Evolutionary conservation across 2,113 vertebrate genomes (phyloP).

Genomic region (Ivindomyrus marchei): DNA sequence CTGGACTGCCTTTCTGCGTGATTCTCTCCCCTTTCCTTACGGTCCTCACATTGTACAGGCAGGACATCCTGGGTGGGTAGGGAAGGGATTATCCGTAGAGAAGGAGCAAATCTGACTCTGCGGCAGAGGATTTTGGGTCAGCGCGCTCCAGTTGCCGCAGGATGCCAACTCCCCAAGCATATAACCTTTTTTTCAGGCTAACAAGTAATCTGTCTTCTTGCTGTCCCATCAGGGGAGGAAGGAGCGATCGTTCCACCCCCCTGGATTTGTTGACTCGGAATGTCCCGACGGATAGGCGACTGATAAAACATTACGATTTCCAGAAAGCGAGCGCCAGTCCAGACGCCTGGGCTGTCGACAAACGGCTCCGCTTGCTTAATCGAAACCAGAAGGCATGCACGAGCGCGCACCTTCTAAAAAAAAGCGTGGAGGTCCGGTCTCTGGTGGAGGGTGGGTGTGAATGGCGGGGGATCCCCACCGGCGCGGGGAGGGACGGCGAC

Average conservation of each 20-base stretch:
- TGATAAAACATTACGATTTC: background rate
- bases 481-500: background rate
- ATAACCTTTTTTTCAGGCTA: background rate
- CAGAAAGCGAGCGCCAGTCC: background rate
- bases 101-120: conserved; percentile 54
- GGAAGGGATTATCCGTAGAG: background rate
- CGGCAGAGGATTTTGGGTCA: conserved; percentile 41
- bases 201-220: conserved; percentile 40
- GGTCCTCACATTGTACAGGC: conserved; percentile 55
- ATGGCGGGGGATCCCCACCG: conserved; percentile 19
- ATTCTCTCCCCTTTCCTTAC: conserved; percentile 2
- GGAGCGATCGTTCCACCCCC: background rate
- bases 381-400: background rate
- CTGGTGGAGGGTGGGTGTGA: background rate
- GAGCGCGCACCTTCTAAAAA: background rate
- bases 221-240: background rate
- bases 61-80: conserved; percentile 12
- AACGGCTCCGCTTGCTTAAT: background rate
- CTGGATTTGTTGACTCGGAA: background rate
- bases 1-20: conserved; percentile 34
- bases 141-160: conserved; percentile 40
- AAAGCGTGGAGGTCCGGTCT: background rate
- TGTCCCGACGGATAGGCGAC: background rate
- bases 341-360: background rate
- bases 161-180: conserved; percentile 12